Evolutionary conservation across 2,113 vertebrate genomes (phyloP), one percentile per base, ranked within the genome.

Genomic region (Danionella cerebrum): DNA sequence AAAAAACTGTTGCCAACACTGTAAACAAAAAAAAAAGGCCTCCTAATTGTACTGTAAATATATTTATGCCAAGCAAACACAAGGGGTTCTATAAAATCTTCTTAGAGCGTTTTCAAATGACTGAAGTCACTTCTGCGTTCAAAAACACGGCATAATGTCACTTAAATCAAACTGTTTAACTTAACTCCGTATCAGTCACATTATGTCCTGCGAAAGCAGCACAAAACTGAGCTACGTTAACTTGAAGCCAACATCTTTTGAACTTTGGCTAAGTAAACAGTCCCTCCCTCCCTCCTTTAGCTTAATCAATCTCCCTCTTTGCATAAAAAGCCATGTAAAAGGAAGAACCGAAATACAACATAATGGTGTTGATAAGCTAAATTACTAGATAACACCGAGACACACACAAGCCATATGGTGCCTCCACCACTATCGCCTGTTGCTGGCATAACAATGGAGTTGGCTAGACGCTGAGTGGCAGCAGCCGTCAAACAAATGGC

Each of bases 391-490:
- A 85, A 87, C 87, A 91, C 90, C 87, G 89, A 89, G 89, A 90
- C 90, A 91, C 90, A 94, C 90, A 94, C 84, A 76, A 87, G 90
- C 92, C 96, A 98, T 96, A 95, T 97, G 96, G 92, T 93, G 90
- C 85, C 87, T 92, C 87, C 87, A 89, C 87, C 86, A 88, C 88
- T 84, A 81, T 90, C 81, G 91, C 92, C 92, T 94, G 92, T 94
- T 95, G 93, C 92, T 92, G 89, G 84, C 83, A 78, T 90, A 91
- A 95, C 93, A 94, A 97, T 92, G 85, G 92, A 83, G 84, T 76
- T 79, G 83, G 78, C 85, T 85, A 86, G 86, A 86, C 82, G 83
- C 84, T 79, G 84, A 89, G 85, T 89, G 86, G 84, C 84, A 79
- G 87, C 86, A 84, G 80, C 80, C 77, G 70, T 78, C 74, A 79